These are phyloP conservation scores for Cydia splendana DNA, from an alignment of 1,140 invertebrate species.

Conservation along the genomic window DNA sequence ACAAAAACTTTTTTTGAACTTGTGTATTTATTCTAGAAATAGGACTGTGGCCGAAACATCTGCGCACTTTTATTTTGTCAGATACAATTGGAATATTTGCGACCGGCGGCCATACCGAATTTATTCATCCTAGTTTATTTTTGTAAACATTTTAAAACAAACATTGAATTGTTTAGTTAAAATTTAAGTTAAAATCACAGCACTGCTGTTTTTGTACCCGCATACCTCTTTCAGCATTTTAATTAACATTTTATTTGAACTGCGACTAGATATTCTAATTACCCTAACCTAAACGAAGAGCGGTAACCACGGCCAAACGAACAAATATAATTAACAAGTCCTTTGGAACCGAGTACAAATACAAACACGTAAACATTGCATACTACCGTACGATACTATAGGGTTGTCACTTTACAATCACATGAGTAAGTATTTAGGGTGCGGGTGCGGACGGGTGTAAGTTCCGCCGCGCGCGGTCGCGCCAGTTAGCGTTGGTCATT, in stretches of 20 bases:
- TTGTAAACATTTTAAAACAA: background rate
- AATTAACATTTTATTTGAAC: slow-evolving; percentile 4
- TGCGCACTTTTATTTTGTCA: no score
- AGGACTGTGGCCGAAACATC: no score
- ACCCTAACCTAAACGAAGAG: background rate
- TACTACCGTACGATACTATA: background rate
- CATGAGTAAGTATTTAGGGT: background rate
- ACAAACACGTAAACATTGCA: slow-evolving; percentile 13
- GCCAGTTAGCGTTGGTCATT: no score
- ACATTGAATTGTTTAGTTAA: background rate
- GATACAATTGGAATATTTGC: no score
- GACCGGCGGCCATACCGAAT: no score
- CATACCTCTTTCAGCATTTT: background rate
- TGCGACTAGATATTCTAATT: background rate
- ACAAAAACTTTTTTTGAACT: no score
- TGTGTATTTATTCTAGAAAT: no score
- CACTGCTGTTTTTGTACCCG: no score
- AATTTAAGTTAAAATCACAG: background rate
- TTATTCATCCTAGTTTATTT: no score
- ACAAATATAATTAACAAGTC: slow-evolving; percentile 27
- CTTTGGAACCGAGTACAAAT: background rate
- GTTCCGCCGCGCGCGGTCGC: no score
- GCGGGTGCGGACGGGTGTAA: no score
- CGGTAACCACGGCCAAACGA: background rate
- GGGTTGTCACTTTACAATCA: slow-evolving; percentile 7